A percentile compares a stretch with the other conserved stretches of the same genome.
Evolutionary conservation across 2,113 vertebrate species (phyloP).

Genomic region (Gallinago jamesoni): DNA sequence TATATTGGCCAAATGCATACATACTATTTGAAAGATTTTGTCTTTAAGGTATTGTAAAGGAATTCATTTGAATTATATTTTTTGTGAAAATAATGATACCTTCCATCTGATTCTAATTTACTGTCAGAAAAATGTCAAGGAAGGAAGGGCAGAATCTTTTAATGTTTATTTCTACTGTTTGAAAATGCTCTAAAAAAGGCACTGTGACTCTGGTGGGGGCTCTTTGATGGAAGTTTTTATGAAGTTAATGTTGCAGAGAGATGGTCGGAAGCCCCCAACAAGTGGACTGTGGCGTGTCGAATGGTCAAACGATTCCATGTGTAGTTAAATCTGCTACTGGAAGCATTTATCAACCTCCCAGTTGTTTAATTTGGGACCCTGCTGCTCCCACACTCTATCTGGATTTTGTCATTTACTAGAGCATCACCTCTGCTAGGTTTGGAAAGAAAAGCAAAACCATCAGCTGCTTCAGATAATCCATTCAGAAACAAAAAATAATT

Average conservation of each 20-base stretch:
- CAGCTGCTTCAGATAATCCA: background rate
- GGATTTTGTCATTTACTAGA: slow-evolving; percentile 58
- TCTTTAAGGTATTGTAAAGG: background rate
- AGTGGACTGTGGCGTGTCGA: background rate
- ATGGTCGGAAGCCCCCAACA: slow-evolving; percentile 32
- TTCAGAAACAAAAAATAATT: background rate
- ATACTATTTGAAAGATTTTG: background rate
- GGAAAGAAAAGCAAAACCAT: slow-evolving; percentile 33
- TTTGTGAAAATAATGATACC: background rate
- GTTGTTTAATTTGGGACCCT: slow-evolving; percentile 54
- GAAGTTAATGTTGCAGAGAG: slow-evolving; percentile 57
- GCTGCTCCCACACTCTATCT: slow-evolving; percentile 57
- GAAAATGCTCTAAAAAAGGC: slow-evolving; percentile 28
- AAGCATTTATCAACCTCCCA: slow-evolving; percentile 47
- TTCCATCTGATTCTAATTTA: slow-evolving; percentile 59
- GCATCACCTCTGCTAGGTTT: background rate
- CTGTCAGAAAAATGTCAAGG: slow-evolving; percentile 8
- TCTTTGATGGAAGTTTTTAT: slow-evolving; percentile 54
- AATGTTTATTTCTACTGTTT: slow-evolving; percentile 37
- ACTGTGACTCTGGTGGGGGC: background rate
- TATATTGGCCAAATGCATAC: background rate
- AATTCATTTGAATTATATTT: background rate
- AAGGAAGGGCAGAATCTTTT: slow-evolving; percentile 13
- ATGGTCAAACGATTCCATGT: slow-evolving; percentile 69
- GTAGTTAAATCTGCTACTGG: slow-evolving; percentile 51